These are phyloP conservation scores for Sipha flava DNA, from an alignment of 1,140 invertebrate genomes.

Conservation along the genomic window DNA sequence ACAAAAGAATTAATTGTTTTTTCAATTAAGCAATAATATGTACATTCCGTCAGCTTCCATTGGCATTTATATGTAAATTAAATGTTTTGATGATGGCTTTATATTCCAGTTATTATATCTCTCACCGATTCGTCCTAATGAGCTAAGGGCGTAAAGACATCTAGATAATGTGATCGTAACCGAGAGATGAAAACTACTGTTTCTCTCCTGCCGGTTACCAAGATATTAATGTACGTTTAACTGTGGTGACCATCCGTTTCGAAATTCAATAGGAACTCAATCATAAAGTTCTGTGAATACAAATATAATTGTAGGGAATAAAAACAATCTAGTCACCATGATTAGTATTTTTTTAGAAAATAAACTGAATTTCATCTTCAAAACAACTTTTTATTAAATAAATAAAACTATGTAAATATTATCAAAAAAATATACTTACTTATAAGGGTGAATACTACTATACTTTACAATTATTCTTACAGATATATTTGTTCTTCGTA, in stretches of 20 bases:
- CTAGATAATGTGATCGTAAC: neutral
- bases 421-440: no score
- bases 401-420: neutral
- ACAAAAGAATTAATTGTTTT: no score
- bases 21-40: no score
- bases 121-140: neutral
- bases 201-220: neutral
- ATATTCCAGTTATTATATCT: neutral
- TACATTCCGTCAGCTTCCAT: no score
- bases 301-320: neutral
- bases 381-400: neutral
- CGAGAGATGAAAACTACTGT: neutral
- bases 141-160: neutral
- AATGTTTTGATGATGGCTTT: neutral
- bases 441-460: no score
- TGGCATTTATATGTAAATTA: neutral
- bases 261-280: neutral
- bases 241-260: neutral
- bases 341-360: slow-evolving; percentile 10
- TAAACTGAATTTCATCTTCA: neutral
- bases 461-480: no score
- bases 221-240: neutral
- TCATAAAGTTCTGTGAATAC: neutral
- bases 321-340: slow-evolving; percentile 22
- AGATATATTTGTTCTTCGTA: no score